These are phyloP conservation scores for Drosophila hawaiiensis DNA, from an alignment of 2,888 invertebrate genomes.

Conservation along the genomic window DNA sequence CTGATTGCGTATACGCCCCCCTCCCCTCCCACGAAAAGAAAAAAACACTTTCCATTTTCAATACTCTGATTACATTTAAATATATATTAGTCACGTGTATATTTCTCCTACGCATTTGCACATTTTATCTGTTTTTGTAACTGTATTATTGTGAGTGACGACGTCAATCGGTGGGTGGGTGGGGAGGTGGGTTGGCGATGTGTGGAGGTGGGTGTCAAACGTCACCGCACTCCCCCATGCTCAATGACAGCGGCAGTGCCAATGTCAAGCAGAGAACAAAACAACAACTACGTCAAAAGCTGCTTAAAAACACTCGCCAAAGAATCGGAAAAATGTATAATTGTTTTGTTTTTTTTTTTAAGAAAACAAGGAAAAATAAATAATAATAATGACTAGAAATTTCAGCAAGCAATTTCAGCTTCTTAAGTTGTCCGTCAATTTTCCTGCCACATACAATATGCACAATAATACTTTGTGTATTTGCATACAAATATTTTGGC, in stretches of 20 bases:
- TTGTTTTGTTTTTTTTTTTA: neutral
- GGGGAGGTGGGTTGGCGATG: slow-evolving; percentile 15
- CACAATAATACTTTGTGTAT: slow-evolving; percentile 6
- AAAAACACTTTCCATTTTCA: slow-evolving; percentile 52
- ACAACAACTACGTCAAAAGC: slow-evolving; percentile 62
- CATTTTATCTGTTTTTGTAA: slow-evolving; percentile 26
- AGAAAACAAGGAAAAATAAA: neutral
- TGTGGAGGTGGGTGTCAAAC: slow-evolving; percentile 64
- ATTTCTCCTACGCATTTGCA: slow-evolving; percentile 15
- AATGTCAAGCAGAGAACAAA: slow-evolving; percentile 52
- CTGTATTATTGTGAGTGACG: slow-evolving; percentile 51
- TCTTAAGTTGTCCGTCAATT: slow-evolving; percentile 42
- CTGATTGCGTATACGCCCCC: slow-evolving; percentile 70
- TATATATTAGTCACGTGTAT: slow-evolving; percentile 67
- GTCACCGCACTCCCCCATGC: slow-evolving; percentile 47
- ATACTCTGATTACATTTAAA: slow-evolving; percentile 6
- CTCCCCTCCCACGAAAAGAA: neutral
- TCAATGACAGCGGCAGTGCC: slow-evolving; percentile 43
- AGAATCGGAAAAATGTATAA: slow-evolving; percentile 31
- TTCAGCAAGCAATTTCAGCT: slow-evolving; percentile 54
- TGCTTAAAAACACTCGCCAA: slow-evolving; percentile 36
- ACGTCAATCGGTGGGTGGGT: slow-evolving; percentile 58
- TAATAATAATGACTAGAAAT: slow-evolving; percentile 27
- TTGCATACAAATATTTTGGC: slow-evolving; percentile 2
- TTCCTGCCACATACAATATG: slow-evolving; percentile 14